These are phyloP conservation scores for Urocitellus parryii DNA, from an alignment of 2,113 vertebrate genomes.

Conservation along the genomic window DNA sequence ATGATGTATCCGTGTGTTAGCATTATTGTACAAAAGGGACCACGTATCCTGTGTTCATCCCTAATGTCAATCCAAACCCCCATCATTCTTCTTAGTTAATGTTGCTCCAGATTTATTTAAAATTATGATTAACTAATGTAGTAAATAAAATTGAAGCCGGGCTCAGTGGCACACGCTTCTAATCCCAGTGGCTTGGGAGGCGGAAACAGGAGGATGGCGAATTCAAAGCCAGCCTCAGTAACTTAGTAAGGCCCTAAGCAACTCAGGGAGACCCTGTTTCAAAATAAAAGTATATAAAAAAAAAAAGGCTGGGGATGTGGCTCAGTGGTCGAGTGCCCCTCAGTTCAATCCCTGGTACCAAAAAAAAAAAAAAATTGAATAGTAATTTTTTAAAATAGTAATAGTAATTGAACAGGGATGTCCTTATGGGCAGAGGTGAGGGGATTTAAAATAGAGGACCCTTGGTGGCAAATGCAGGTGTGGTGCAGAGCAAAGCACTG, in stretches of 20 bases:
- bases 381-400: too few species aligned
- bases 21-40: not conserved
- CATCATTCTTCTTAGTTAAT: not conserved
- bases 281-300: too few species aligned
- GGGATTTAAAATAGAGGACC: not conserved
- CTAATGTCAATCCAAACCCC: not conserved
- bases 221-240: too few species aligned
- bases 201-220: too few species aligned
- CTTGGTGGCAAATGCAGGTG: not conserved
- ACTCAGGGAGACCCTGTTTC: too few species aligned
- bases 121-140: not conserved
- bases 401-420: not conserved
- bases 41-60: not conserved
- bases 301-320: too few species aligned
- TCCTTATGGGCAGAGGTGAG: not conserved
- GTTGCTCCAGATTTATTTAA: not conserved
- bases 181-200: too few species aligned
- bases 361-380: not conserved
- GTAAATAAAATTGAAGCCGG: not conserved
- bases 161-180: too few species aligned
- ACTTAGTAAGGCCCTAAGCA: too few species aligned
- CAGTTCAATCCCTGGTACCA: too few species aligned
- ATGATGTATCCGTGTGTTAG: constrained; percentile 53
- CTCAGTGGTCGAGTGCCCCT: too few species aligned
- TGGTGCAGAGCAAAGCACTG: not conserved